Conservation (phyloP, 64 coral and sea anemone genomes). For the Actinia equina region DNA sequence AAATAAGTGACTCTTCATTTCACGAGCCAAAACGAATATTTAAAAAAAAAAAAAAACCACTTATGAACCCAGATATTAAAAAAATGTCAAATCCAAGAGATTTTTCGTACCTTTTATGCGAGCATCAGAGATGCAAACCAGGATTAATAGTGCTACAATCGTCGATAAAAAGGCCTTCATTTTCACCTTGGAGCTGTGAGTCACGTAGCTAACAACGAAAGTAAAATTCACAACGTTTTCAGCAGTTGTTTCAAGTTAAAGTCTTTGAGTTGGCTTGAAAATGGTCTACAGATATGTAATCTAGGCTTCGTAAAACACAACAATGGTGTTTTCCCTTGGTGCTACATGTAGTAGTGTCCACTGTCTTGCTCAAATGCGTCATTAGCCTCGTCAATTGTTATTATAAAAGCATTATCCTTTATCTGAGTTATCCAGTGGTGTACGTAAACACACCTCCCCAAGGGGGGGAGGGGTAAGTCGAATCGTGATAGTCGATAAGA, state of each 20-base stretch:
- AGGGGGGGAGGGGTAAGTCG: background rate
- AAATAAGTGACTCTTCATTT: background rate
- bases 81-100: too few species aligned
- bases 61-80: background rate
- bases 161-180: background rate
- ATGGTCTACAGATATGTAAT: background rate
- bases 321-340: background rate
- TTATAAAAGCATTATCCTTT: background rate
- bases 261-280: background rate
- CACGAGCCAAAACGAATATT: background rate
- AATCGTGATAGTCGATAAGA: background rate
- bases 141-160: background rate
- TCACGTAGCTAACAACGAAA: background rate
- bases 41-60: too few species aligned
- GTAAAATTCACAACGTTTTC: background rate
- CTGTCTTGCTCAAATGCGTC: slow-evolving; percentile 3
- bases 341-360: background rate
- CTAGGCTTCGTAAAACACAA: background rate
- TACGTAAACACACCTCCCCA: background rate
- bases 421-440: background rate
- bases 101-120: background rate
- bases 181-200: background rate
- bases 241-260: background rate
- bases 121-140: background rate
- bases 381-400: background rate